phyloP scores from a whole-genome alignment of 2,113 vertebrate genomes.

The Petromus typicus region DNA sequence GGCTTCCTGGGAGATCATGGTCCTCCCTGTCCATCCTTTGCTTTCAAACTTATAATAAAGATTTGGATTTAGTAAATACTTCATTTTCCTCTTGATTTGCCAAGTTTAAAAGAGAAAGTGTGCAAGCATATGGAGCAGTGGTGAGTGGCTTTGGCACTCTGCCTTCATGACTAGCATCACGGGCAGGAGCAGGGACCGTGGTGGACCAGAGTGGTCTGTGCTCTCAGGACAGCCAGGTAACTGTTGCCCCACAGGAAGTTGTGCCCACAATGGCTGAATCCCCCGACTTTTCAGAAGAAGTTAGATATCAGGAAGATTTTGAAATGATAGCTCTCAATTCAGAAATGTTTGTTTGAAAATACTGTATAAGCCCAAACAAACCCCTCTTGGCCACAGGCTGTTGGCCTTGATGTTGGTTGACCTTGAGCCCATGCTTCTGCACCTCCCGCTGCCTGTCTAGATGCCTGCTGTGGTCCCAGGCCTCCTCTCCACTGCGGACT shows the following conservation, averaged over 20 bases:
- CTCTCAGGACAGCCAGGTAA: not conserved
- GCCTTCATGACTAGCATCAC: not conserved
- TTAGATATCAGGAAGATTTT: not conserved
- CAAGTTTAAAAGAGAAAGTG: not conserved
- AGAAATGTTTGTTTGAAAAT: not conserved
- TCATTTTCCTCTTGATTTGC: slow-evolving; percentile 38
- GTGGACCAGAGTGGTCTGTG: not conserved
- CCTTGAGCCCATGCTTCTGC: not conserved
- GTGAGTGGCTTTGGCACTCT: not conserved
- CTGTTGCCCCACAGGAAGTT: not conserved
- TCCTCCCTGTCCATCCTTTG: not conserved
- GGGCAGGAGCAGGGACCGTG: not conserved
- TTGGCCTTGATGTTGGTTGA: slow-evolving; percentile 26
- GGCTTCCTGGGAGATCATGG: not conserved
- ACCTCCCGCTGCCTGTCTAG: not conserved
- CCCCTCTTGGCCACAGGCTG: not conserved
- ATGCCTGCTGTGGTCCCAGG: not conserved
- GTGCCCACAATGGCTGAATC: not conserved
- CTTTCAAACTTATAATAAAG: slow-evolving; percentile 7
- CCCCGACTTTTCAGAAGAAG: not conserved
- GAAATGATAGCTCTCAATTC: not conserved
- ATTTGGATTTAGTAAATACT: slow-evolving; percentile 38
- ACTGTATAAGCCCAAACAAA: not conserved
- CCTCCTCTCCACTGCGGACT: not conserved
- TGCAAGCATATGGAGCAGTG: not conserved